A percentile compares a stretch with the other conserved stretches of the same genome.
Evolutionary conservation across 2,113 vertebrate species (phyloP).

Genomic region (Syngnathoides biaculeatus): DNA sequence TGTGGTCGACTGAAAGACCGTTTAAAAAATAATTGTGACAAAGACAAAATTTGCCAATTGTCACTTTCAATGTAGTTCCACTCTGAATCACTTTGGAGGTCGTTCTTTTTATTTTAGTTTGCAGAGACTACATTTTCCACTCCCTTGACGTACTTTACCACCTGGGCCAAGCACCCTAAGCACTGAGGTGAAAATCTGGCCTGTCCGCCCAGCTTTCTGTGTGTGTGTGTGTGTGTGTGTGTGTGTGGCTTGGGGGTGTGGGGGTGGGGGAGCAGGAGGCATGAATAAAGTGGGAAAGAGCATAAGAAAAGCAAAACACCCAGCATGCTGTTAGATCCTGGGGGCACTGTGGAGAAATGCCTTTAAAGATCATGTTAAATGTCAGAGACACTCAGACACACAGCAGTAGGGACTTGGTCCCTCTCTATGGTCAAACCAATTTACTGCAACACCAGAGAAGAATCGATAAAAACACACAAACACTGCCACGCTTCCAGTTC

Average conservation of each 20-base stretch:
- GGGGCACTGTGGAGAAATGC: conserved; percentile 74
- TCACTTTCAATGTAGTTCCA: conserved; percentile 9
- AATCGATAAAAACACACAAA: conserved; percentile 65
- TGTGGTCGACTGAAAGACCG: not conserved
- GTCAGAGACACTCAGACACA: conserved; percentile 78
- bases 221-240: conserved; percentile 25
- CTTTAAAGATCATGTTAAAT: conserved; percentile 82
- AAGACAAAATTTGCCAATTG: not conserved
- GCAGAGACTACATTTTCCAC: conserved; percentile 48
- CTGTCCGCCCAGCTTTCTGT: conserved; percentile 24
- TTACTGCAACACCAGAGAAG: conserved; percentile 71
- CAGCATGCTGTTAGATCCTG: conserved; percentile 71
- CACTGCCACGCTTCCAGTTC: conserved; percentile 33
- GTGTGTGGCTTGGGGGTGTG: too few species aligned
- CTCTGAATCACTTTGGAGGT: conserved; percentile 14
- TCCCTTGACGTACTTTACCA: conserved; percentile 33
- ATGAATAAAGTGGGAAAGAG: conserved; percentile 46
- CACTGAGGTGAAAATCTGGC: conserved; percentile 43
- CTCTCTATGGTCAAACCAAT: conserved; percentile 72
- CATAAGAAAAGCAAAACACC: conserved; percentile 56
- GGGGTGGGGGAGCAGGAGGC: conserved; percentile 16
- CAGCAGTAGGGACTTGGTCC: conserved; percentile 69
- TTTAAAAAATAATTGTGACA: not conserved
- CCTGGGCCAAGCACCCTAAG: conserved; percentile 49
- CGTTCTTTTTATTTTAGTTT: conserved; percentile 15